Conservation (phyloP, 2,113 vertebrate species). For the Rhegmatorhina hoffmannsi region DNA sequence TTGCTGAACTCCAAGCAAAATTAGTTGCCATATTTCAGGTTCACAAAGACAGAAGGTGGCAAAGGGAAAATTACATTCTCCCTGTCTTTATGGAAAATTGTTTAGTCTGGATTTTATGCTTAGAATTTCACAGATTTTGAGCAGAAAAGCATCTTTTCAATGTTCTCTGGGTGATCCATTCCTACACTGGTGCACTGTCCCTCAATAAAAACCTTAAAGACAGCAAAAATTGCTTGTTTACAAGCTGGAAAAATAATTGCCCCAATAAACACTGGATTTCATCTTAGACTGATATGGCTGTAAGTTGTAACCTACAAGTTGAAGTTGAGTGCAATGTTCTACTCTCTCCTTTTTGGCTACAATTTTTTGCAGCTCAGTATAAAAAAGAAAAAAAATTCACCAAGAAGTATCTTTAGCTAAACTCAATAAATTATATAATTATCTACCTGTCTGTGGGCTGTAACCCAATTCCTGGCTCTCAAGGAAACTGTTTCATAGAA, state of each 20-base stretch:
- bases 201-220: not conserved
- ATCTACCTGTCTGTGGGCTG: not conserved
- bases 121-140: not conserved
- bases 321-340: not conserved
- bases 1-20: not conserved
- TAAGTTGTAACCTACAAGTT: not conserved
- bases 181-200: not conserved
- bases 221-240: not conserved
- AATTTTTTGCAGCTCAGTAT: not conserved
- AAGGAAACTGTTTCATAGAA: not conserved
- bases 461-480: not conserved
- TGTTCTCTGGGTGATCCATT: not conserved
- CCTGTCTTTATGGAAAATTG: not conserved
- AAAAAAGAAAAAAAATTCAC: not conserved
- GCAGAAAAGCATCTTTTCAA: not conserved
- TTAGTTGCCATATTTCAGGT: not conserved
- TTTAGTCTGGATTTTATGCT: not conserved
- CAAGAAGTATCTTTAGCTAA: not conserved
- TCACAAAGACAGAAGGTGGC: not conserved
- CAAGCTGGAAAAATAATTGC: not conserved
- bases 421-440: not conserved
- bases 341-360: not conserved
- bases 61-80: not conserved
- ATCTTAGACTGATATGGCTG: not conserved
- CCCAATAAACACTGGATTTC: not conserved